Evolutionary conservation across 2,797 vertebrate species (phyloP), one percentile per base, ranked within the genome.

Genomic region (Protonibea diacanthus): DNA sequence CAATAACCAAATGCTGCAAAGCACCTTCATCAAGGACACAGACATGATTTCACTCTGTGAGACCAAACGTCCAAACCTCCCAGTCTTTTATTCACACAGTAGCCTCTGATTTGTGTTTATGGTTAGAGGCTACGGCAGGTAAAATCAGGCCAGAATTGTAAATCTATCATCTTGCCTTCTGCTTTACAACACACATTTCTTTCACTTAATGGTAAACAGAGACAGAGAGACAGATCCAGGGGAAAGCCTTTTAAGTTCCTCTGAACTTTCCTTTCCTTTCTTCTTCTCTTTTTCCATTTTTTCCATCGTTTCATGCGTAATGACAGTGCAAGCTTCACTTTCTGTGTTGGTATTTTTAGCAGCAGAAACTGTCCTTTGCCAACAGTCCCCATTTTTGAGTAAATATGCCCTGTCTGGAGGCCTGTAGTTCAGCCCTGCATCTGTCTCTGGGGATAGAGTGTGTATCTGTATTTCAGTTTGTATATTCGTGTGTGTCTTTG

Each of bases 291-390:
- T 0, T 23, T 15, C 13, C 25, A 25, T 60, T 15, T 45, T 0
- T 23, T 15, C 13, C 25, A 25, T 60, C 13, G 17, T 57, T 76
- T 69, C 45, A 63, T 72, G 58, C 74, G 61, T 72, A 60, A 84
- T 2, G 78, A 80, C 60, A 13, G 44, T 51, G 57, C 51, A 67
- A 72, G 63, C 55, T 81, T 83, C 59, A 65, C 3, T 87, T 76
- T 75, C 40, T 49, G 33, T 20, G 23, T 25, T 23, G 68, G 51
- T 90, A 91, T 92, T 91, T 91, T 91, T 88, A 92, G 90, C 83
- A 82, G 57, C 80, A 84, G 53, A 83, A 86, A 76, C 65, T 77
- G 78, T 59, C 67, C 57, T 57, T 48, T 81, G 82, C 84, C 85
- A 85, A 21, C 52, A 75, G 44, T 27, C 60, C 69, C 55, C 69